Evolutionary conservation across 2,797 vertebrate species (phyloP).

Genomic region (Denticeps clupeoides): DNA sequence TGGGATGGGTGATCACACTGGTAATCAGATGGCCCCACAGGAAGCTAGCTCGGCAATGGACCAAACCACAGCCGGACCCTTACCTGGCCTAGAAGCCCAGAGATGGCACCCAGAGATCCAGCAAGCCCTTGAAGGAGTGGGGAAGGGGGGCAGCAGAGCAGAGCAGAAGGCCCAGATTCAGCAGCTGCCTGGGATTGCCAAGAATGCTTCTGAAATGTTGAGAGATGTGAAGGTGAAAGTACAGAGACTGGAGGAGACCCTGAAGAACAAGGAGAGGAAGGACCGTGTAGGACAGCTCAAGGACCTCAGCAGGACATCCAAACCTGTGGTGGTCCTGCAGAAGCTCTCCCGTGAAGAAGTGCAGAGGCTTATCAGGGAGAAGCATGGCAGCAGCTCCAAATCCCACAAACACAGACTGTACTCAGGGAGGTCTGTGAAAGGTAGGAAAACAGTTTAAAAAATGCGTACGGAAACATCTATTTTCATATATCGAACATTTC

Average conservation of each 20-base stretch:
- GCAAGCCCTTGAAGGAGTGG: slow-evolving; percentile 72
- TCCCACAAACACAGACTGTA: slow-evolving; percentile 80
- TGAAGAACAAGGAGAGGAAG: neutral
- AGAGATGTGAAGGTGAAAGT: slow-evolving; percentile 8
- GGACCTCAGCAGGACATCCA: slow-evolving; percentile 88
- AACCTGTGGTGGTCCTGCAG: slow-evolving; percentile 90
- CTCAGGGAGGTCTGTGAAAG: slow-evolving; percentile 76
- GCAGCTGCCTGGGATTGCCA: slow-evolving; percentile 67
- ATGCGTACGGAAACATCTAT: too few relatives aligned
- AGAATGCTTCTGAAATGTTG: slow-evolving; percentile 55
- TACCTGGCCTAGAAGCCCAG: slow-evolving; percentile 65
- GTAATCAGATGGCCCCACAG: slow-evolving; percentile 83
- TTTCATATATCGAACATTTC: too few relatives aligned
- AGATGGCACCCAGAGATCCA: slow-evolving; percentile 65
- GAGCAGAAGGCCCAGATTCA: slow-evolving; percentile 55
- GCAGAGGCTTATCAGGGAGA: slow-evolving; percentile 89
- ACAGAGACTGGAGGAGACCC: too few relatives aligned
- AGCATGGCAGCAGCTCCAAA: slow-evolving; percentile 69
- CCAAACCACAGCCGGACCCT: slow-evolving; percentile 51
- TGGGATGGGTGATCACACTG: slow-evolving; percentile 77
- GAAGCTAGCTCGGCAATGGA: slow-evolving; percentile 74
- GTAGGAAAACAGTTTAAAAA: slow-evolving; percentile 64
- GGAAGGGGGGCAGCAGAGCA: slow-evolving; percentile 65
- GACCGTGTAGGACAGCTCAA: slow-evolving; percentile 40
- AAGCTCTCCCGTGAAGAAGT: slow-evolving; percentile 92